Percentiles rank a stretch among this genome's conserved stretches.
Conservation (phyloP, 2,113 vertebrate genomes). For the Cettia cetti region DNA sequence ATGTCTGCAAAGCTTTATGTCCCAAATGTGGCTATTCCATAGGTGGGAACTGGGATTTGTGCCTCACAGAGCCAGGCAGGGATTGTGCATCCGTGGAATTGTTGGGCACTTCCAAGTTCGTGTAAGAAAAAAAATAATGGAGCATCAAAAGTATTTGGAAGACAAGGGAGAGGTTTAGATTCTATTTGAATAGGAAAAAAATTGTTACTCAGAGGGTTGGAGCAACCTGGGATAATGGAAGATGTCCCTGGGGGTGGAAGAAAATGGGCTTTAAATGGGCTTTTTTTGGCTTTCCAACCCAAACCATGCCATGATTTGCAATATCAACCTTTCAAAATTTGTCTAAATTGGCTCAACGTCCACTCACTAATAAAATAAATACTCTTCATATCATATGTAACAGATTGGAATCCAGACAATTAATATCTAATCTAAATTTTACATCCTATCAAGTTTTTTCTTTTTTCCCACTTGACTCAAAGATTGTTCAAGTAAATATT, state of each 20-base stretch:
- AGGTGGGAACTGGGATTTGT: background rate
- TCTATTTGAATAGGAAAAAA: background rate
- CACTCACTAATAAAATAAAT: background rate
- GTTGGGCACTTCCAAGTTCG: background rate
- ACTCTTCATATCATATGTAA: accelerated
- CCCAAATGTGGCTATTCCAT: background rate
- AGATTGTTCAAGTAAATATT: background rate
- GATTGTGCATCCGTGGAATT: background rate
- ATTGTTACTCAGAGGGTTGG: background rate
- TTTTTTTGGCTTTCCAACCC: background rate
- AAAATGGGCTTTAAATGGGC: background rate
- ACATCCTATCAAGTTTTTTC: background rate
- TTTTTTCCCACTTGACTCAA: background rate
- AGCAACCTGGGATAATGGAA: background rate
- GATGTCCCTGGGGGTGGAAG: background rate
- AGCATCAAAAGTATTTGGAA: background rate
- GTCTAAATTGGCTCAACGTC: background rate
- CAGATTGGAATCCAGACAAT: background rate
- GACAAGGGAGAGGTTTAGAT: background rate
- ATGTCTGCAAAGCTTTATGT: background rate
- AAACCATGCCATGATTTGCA: background rate
- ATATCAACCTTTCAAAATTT: background rate
- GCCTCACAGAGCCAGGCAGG: background rate
- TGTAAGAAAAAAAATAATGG: background rate
- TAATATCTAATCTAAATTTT: background rate